Evolutionary conservation across 2,797 vertebrate genomes (phyloP).

Genomic region (Pantherophis alleghaniensis): DNA sequence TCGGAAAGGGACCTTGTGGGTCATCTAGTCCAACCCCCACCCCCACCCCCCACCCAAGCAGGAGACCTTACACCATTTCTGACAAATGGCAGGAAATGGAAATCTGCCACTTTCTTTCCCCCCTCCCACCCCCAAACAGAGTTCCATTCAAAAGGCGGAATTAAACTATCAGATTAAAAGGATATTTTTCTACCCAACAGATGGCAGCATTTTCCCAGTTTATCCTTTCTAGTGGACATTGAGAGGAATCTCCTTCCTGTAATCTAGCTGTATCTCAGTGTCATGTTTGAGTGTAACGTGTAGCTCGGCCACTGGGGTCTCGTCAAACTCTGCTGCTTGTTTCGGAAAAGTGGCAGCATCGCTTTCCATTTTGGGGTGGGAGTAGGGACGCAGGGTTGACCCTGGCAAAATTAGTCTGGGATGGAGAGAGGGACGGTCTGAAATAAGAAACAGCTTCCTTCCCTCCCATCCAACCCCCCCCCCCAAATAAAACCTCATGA

Average conservation of each 20-base stretch:
- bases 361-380: background rate
- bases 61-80: no score
- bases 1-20: no score
- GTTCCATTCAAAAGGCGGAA: background rate
- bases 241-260: no score
- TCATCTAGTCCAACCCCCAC: no score
- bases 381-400: background rate
- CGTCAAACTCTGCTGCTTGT: background rate
- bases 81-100: no score
- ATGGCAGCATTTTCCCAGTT: no score
- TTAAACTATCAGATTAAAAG: no score
- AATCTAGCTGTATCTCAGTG: no score
- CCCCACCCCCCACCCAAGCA: no score
- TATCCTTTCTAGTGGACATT: no score
- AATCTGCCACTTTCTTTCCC: background rate
- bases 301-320: background rate
- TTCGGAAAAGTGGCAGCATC: background rate
- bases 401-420: background rate
- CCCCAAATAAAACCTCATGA: background rate
- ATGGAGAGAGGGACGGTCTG: background rate
- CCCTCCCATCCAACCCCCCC: rapidly evolving
- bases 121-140: background rate
- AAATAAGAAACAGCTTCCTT: background rate
- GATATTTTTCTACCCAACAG: no score
- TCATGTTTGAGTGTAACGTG: background rate